Evolutionary conservation across 2,888 invertebrate species (phyloP).

Genomic region (Phortica magna): DNA sequence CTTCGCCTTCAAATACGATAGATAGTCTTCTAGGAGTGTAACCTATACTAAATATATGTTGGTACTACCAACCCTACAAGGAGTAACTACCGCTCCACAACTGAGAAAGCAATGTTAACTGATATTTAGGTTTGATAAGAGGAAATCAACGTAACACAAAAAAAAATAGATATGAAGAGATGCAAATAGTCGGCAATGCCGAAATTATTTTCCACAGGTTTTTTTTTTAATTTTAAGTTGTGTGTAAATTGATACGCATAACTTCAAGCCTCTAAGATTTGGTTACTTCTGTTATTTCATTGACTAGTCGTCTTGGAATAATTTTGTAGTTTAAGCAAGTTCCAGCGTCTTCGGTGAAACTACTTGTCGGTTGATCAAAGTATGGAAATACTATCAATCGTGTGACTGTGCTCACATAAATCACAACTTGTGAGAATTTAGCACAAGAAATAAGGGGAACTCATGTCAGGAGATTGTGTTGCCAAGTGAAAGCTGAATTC

Average conservation of each 20-base stretch:
- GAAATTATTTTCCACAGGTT: not conserved
- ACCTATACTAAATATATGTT: no score
- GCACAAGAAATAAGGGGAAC: slow-evolving; percentile 15
- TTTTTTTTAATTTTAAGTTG: slow-evolving; percentile 11
- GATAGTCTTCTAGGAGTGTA: no score
- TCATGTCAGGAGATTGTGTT: not conserved
- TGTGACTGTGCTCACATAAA: slow-evolving; percentile 24
- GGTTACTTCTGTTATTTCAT: slow-evolving; percentile 6
- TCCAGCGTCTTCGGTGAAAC: not conserved
- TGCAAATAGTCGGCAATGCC: not conserved
- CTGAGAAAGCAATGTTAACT: no score
- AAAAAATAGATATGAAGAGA: no score
- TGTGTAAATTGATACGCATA: slow-evolving; percentile 26
- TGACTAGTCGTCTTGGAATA: slow-evolving; percentile 6
- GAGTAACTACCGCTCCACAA: no score
- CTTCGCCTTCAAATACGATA: no score
- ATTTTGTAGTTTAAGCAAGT: slow-evolving; percentile 9
- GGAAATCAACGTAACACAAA: no score
- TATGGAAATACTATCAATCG: slow-evolving; percentile 19
- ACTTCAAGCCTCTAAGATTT: slow-evolving; percentile 15
- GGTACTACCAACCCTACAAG: no score
- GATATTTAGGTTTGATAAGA: no score
- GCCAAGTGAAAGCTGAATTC: slow-evolving; percentile 12
- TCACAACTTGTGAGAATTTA: slow-evolving; percentile 21
- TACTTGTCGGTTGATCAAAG: not conserved